These are phyloP conservation scores for Neodontobutis hainanensis DNA, from an alignment of 2,113 vertebrate species.

Conservation along the genomic window DNA sequence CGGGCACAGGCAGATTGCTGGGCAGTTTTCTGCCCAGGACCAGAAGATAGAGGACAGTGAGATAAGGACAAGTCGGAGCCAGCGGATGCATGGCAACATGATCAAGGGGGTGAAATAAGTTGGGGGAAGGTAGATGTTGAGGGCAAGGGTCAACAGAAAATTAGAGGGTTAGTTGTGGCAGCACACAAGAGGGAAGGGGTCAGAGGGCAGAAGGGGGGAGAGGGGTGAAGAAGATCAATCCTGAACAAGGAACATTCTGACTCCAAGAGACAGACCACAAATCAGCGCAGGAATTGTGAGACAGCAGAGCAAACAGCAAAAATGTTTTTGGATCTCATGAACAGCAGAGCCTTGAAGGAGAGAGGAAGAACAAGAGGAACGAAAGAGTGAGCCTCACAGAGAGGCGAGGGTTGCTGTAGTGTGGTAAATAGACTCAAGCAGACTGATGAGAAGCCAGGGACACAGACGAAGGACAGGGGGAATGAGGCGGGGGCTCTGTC, in stretches of 20 bases:
- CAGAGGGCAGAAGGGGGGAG: slow-evolving; percentile 71
- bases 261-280: slow-evolving; percentile 47
- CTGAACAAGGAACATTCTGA: slow-evolving; percentile 71
- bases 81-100: slow-evolving; percentile 83
- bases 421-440: slow-evolving; percentile 70
- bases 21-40: slow-evolving; percentile 84
- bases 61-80: slow-evolving; percentile 76
- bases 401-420: slow-evolving; percentile 60
- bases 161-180: slow-evolving; percentile 42
- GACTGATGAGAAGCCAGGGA: slow-evolving; percentile 61
- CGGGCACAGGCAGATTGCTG: slow-evolving; percentile 86
- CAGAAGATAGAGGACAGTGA: slow-evolving; percentile 75
- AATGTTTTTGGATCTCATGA: slow-evolving; percentile 83
- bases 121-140: slow-evolving; percentile 48
- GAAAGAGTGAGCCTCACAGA: slow-evolving; percentile 46
- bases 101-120: slow-evolving; percentile 73
- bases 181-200: slow-evolving; percentile 59
- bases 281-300: slow-evolving; percentile 58
- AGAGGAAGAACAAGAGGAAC: slow-evolving; percentile 61
- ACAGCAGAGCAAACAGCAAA: slow-evolving; percentile 56
- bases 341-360: slow-evolving; percentile 76
- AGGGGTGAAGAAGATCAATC: slow-evolving; percentile 76
- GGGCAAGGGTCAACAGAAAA: slow-evolving; percentile 46
- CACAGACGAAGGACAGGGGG: slow-evolving; percentile 62
- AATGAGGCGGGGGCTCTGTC: slow-evolving; percentile 52